Base-by-base conservation (phyloP, 2,113 vertebrate species). In the Hemibagrus wyckioides region DNA sequence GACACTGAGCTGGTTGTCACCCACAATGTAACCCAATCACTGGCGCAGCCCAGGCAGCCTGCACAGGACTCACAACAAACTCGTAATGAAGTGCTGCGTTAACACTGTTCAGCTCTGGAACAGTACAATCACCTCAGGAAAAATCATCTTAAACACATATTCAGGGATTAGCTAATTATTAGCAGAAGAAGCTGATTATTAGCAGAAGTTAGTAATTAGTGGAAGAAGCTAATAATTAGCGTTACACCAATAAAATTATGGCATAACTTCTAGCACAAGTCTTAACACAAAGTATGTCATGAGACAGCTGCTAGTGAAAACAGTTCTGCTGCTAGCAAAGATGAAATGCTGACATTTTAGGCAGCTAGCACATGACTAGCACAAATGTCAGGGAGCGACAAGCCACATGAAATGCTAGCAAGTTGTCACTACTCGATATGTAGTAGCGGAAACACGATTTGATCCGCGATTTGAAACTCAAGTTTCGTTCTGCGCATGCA, bases 1-100 rank as follows among this genome's bases (percentile, higher is more conserved):
- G 59, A 75, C 79, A 86, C 82, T 69, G 85, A 79, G 83, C 65
- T 85, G 57, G 84, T 80, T 88, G 75, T 89, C 83, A 85, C 73
- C 87, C 71, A 57, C 54, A 82, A 52, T 11, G 90, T 88, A 91
- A 91, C 90, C 87, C 81, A 80, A 91, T 90, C 89, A 87, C 84
- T 44, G 30, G 81, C 39, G 39, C 21, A 57, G 48, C 76, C 85
- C 30, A 86, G 56, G 82, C 56, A 88, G 86, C 80, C 85, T 67
- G 86, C 44, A 76, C 28, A n/a, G 33, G 83, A 87, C 57, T 33
- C 52, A 59, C 28, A 36, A 88, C 36, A 65, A 83, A 80, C 50
- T 79, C 80, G 28, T 69, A 82, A 65, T 50, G 63, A n/a, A 61
- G 79, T 13, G 41, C 52, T 52, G 33, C 41, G 75, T 52, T 17